Evolutionary conservation across 2,888 invertebrate genomes (phyloP).

Genomic region (Didymodactylos carnosus): DNA sequence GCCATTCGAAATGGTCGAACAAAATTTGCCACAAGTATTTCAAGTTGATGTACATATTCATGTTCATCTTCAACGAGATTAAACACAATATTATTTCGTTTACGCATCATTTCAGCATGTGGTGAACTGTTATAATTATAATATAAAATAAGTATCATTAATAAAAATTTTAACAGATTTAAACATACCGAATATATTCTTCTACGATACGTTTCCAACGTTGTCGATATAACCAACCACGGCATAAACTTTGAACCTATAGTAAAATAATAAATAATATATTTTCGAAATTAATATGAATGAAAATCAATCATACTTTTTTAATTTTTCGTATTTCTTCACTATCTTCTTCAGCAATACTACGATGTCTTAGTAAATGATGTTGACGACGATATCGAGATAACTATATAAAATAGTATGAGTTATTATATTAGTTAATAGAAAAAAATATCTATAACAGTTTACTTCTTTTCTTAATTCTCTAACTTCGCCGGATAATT

Average conservation of each 20-base stretch:
- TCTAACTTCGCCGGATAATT: constrained; percentile 65
- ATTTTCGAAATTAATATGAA: neutral
- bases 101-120: constrained; percentile 77
- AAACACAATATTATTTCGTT: constrained; percentile 54
- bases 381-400: neutral
- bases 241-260: constrained; percentile 72
- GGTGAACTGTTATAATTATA: constrained; percentile 52
- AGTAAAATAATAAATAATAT: constrained; percentile 25
- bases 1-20: constrained; percentile 49
- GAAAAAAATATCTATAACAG: neutral
- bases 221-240: constrained; percentile 72
- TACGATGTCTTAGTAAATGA: constrained; percentile 2
- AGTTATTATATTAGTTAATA: neutral
- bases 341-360: constrained; percentile 37
- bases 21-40: constrained; percentile 62
- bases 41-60: constrained; percentile 73
- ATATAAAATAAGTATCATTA: neutral
- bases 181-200: constrained; percentile 46
- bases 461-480: constrained; percentile 63
- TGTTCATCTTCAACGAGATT: constrained; percentile 74
- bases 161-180: too few species aligned
- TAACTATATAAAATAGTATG: neutral
- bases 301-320: constrained; percentile 32
- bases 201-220: constrained; percentile 85
- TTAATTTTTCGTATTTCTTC: constrained; percentile 68